These are phyloP conservation scores for Drosophila arawakana DNA, from an alignment of 1,140 invertebrate genomes.

Conservation along the genomic window DNA sequence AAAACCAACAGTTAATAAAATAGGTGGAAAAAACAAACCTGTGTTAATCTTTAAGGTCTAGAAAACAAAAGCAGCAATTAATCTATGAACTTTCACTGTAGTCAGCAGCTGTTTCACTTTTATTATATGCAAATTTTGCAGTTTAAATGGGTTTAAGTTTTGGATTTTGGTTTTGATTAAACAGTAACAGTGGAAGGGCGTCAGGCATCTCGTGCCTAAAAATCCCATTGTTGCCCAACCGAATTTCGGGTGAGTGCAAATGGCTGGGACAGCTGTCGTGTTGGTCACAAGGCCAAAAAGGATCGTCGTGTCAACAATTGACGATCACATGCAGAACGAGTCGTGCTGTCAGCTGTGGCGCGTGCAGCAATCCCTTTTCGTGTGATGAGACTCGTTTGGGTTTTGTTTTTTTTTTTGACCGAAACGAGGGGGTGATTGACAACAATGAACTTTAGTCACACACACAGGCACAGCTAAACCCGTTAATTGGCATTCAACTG, in stretches of 20 bases:
- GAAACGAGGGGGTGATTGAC: conserved; percentile 25
- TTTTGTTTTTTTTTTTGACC: conserved; percentile 7
- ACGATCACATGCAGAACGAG: conserved; percentile 36
- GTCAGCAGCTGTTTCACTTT: conserved; percentile 69
- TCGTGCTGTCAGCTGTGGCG: conserved; percentile 70
- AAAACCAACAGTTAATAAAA: conserved; percentile 33
- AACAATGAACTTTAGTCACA: conserved; percentile 28
- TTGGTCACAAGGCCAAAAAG: conserved; percentile 21
- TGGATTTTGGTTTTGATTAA: conserved; percentile 6
- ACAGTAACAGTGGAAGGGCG: conserved; percentile 23
- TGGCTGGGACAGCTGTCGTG: conserved; percentile 52
- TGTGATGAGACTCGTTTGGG: conserved; percentile 24
- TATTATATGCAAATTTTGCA: conserved; percentile 72
- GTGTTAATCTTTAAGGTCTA: conserved; percentile 62
- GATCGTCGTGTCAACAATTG: conserved; percentile 51
- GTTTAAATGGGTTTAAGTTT: conserved; percentile 25
- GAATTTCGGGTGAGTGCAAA: conserved; percentile 17
- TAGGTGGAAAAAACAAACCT: conserved; percentile 19
- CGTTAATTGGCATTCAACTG: conserved; percentile 69
- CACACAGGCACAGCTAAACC: conserved; percentile 38
- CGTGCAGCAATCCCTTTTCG: conserved; percentile 41
- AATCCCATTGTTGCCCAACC: conserved; percentile 38
- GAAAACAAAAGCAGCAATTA: conserved; percentile 76
- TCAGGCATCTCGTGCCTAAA: background rate
- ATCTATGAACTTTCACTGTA: conserved; percentile 69